Percentiles rank a stretch among this genome's conserved stretches.
phyloP scores from a whole-genome alignment of 1,140 invertebrate species.

The Lasioglossum baleicum region DNA sequence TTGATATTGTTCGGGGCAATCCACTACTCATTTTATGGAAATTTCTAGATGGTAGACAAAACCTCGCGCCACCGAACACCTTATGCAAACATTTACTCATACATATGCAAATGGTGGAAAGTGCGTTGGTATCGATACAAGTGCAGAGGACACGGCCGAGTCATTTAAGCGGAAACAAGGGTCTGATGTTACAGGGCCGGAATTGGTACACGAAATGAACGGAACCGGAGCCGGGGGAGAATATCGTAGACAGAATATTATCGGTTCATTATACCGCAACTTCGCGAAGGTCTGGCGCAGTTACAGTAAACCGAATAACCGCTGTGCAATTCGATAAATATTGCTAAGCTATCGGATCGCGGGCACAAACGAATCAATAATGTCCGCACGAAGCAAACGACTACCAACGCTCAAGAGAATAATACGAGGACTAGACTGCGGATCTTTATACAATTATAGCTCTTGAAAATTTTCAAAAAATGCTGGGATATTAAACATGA shows the following conservation, averaged over 20 bases:
- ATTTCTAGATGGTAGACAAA: not conserved
- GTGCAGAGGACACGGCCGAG: slow-evolving; percentile 3
- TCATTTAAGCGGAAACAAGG: slow-evolving; percentile 35
- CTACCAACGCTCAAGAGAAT: too few species aligned
- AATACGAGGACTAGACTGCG: too few species aligned
- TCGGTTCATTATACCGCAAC: slow-evolving; percentile 58
- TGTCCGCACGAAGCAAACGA: not conserved
- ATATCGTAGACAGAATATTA: slow-evolving; percentile 52
- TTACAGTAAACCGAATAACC: slow-evolving; percentile 50
- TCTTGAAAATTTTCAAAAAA: too few species aligned
- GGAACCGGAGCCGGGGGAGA: not conserved
- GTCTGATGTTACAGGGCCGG: slow-evolving; percentile 11
- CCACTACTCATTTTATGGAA: not conserved
- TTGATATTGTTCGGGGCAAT: not conserved
- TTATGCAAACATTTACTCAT: slow-evolving; percentile 14
- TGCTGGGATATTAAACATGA: too few species aligned
- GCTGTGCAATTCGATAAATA: slow-evolving; percentile 19
- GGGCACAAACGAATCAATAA: not conserved
- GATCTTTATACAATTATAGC: too few species aligned
- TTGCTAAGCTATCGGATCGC: not conserved
- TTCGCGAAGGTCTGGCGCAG: slow-evolving; percentile 32
- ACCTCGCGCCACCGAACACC: too few species aligned
- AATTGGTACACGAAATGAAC: slow-evolving; percentile 31
- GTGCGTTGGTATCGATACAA: slow-evolving; percentile 17
- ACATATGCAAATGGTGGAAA: slow-evolving; percentile 29